A percentile compares a stretch with the other conserved stretches of the same genome.
Conservation (phyloP, 2,888 invertebrate species). For the Chorisops tibialis region DNA sequence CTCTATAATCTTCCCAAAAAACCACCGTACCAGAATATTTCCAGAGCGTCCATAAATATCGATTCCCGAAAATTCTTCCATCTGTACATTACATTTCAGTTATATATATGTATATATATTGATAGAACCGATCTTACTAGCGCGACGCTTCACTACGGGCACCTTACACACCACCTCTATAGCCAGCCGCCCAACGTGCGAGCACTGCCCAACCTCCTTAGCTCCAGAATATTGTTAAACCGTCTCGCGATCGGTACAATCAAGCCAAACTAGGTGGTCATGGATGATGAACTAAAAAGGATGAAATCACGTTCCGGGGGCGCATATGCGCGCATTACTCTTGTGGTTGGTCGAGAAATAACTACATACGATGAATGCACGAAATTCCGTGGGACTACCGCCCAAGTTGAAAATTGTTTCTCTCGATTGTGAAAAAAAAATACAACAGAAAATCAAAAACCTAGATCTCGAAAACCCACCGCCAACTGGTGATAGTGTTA, state of each 20-base stretch:
- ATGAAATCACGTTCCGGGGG: constrained; percentile 24
- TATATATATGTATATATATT: too few species aligned
- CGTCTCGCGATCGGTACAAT: constrained; percentile 1
- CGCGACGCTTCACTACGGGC: not conserved
- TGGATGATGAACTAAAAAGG: constrained; percentile 22
- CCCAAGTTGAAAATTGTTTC: constrained; percentile 35
- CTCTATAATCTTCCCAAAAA: too few species aligned
- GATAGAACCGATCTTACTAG: too few species aligned
- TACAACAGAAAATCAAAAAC: not conserved
- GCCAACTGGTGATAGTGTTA: not conserved
- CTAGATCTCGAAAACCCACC: not conserved
- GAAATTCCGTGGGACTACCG: constrained; percentile 34
- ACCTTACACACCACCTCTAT: constrained; percentile 1
- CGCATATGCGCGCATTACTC: constrained; percentile 12
- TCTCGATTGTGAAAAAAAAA: constrained; percentile 13
- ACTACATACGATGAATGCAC: constrained; percentile 27
- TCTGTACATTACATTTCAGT: too few species aligned
- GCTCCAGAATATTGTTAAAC: constrained; percentile 14
- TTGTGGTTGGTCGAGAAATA: constrained; percentile 14
- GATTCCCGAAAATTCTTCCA: too few species aligned
- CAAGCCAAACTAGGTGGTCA: constrained; percentile 29
- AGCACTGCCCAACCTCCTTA: constrained; percentile 29
- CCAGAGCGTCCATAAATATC: too few species aligned
- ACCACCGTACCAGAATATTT: too few species aligned
- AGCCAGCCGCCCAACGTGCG: constrained; percentile 28